phyloP scores from a whole-genome alignment of 2,113 vertebrate genomes.

The Delphinapterus leucas region DNA sequence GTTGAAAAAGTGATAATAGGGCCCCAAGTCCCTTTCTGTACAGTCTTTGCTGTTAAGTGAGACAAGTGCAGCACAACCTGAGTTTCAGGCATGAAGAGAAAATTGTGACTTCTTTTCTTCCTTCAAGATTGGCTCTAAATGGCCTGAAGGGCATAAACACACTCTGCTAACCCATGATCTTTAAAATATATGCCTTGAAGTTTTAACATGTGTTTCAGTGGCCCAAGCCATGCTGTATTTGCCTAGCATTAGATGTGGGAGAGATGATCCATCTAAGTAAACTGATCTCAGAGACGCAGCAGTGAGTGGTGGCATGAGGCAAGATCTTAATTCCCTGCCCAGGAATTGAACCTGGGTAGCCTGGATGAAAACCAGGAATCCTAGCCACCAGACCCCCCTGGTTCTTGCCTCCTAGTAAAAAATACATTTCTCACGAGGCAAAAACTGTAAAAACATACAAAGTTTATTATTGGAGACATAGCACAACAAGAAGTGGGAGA shows the following conservation, averaged over 20 bases:
- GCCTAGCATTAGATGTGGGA: not conserved
- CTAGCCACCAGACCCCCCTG: too few species aligned
- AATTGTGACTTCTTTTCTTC: not conserved
- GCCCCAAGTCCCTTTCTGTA: not conserved
- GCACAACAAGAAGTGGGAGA: too few species aligned
- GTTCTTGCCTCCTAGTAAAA: too few species aligned
- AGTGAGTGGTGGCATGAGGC: too few species aligned
- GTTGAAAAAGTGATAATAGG: not conserved
- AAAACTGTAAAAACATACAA: too few species aligned
- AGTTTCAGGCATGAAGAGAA: not conserved
- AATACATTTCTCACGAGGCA: too few species aligned
- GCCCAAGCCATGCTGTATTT: not conserved
- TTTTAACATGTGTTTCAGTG: not conserved
- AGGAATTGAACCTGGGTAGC: too few species aligned
- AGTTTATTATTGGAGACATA: too few species aligned
- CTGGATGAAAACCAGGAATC: too few species aligned
- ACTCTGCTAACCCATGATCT: not conserved
- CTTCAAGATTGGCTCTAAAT: not conserved
- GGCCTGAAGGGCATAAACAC: not conserved
- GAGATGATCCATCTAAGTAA: not conserved
- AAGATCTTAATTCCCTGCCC: too few species aligned
- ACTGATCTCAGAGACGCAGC: not conserved
- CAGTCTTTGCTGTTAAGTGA: not conserved
- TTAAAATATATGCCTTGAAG: not conserved
- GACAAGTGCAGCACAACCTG: not conserved